Evolutionary conservation across 2,797 vertebrate species (phyloP).

Genomic region (Phoebastria nigripes): DNA sequence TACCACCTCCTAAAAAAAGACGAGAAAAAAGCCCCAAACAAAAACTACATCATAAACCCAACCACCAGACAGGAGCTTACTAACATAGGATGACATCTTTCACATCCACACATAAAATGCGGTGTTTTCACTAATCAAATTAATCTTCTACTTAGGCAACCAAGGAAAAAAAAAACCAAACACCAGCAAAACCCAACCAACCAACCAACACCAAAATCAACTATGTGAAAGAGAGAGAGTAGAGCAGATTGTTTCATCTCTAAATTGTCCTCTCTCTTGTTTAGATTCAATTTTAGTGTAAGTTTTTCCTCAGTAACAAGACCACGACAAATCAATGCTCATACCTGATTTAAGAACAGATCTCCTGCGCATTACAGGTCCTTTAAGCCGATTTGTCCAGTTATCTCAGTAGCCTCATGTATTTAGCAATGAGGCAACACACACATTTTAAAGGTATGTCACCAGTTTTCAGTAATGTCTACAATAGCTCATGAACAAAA

Average conservation of each 20-base stretch:
- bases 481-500: background rate
- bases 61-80: background rate
- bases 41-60: background rate
- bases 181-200: background rate
- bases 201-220: background rate
- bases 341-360: background rate
- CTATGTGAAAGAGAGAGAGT: background rate
- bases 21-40: fast-evolving
- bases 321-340: background rate
- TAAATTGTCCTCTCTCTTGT: background rate
- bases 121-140: background rate
- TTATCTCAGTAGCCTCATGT: background rate
- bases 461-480: background rate
- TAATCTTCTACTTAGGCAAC: background rate
- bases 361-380: background rate
- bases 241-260: background rate
- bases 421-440: background rate
- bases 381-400: background rate
- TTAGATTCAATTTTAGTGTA: background rate
- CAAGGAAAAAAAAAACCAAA: background rate
- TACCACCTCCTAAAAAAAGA: background rate
- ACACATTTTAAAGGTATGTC: background rate
- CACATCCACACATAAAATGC: background rate
- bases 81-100: background rate
- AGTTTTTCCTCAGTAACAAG: background rate